Conservation (phyloP, 2,888 invertebrate species). For the Rugalucina vietnamica region DNA sequence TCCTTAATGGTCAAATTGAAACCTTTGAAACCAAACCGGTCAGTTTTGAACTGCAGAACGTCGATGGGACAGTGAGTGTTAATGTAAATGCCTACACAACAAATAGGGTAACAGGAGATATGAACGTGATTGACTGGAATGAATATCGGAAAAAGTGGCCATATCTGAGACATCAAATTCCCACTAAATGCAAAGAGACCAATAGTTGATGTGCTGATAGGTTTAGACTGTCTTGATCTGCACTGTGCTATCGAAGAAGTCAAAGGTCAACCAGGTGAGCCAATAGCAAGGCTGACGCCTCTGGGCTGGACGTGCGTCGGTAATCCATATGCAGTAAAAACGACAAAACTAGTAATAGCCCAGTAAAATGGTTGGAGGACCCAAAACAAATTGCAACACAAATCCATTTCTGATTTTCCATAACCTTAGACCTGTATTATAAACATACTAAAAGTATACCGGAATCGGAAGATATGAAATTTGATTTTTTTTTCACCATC, state of each 20-base stretch:
- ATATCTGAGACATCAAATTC: conserved; percentile 31
- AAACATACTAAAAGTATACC: too few relatives aligned
- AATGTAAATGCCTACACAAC: conserved; percentile 21
- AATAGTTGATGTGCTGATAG: conserved; percentile 45
- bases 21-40: conserved; percentile 20
- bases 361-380: too few relatives aligned
- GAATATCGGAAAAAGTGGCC: not conserved
- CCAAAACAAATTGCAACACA: too few relatives aligned
- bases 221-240: conserved; percentile 49
- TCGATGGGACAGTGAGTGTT: not conserved
- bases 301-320: conserved; percentile 59
- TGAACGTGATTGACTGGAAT: conserved; percentile 34
- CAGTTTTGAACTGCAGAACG: conserved; percentile 2
- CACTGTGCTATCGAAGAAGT: conserved; percentile 45
- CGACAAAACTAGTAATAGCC: too few relatives aligned
- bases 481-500: too few relatives aligned
- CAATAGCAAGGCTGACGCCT: conserved; percentile 44
- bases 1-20: conserved; percentile 12
- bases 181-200: not conserved
- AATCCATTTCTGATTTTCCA: too few relatives aligned
- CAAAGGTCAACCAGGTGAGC: conserved; percentile 39
- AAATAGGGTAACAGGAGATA: conserved; percentile 22
- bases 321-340: not conserved
- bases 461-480: too few relatives aligned
- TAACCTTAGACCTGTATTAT: too few relatives aligned